Conservation (phyloP, 2,888 invertebrate genomes). For the Drosophila multiciliata region DNA sequence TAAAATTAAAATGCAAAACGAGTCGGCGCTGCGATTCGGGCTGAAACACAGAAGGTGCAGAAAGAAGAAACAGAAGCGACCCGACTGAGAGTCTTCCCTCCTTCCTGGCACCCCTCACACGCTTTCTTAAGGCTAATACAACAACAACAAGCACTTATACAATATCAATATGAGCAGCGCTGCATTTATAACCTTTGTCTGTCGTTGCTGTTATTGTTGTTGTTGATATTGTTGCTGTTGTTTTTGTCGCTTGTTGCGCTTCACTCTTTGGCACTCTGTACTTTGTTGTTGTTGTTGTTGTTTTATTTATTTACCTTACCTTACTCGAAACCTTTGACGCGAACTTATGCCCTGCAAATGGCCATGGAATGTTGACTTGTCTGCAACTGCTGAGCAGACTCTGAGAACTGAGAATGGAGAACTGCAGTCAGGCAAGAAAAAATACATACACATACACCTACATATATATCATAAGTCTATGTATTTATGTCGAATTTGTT, state of each 20-base stretch:
- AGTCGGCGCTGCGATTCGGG: constrained; percentile 57
- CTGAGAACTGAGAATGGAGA: constrained; percentile 45
- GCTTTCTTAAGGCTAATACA: constrained; percentile 53
- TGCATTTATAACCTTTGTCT: constrained; percentile 69
- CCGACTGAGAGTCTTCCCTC: constrained; percentile 9
- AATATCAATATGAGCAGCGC: constrained; percentile 71
- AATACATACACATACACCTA: neutral
- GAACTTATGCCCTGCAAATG: constrained; percentile 82
- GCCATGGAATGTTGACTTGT: constrained; percentile 79
- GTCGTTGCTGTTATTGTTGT: constrained; percentile 24
- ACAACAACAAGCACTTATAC: constrained; percentile 39
- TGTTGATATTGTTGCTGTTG: constrained; percentile 20
- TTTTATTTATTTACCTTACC: constrained; percentile 23
- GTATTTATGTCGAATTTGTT: constrained; percentile 29
- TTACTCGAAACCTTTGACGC: constrained; percentile 81
- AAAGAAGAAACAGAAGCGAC: constrained; percentile 69
- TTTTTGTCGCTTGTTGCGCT: constrained; percentile 48
- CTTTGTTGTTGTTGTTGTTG: constrained; percentile 18
- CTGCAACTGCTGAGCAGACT: constrained; percentile 46
- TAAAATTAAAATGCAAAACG: constrained; percentile 82
- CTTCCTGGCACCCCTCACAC: neutral
- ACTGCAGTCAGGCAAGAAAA: constrained; percentile 35
- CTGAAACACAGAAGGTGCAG: constrained; percentile 52
- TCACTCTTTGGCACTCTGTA: constrained; percentile 65
- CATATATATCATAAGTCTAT: neutral